phyloP scores from a whole-genome alignment of 2,888 invertebrate genomes.

The Odontomyia ornata region DNA sequence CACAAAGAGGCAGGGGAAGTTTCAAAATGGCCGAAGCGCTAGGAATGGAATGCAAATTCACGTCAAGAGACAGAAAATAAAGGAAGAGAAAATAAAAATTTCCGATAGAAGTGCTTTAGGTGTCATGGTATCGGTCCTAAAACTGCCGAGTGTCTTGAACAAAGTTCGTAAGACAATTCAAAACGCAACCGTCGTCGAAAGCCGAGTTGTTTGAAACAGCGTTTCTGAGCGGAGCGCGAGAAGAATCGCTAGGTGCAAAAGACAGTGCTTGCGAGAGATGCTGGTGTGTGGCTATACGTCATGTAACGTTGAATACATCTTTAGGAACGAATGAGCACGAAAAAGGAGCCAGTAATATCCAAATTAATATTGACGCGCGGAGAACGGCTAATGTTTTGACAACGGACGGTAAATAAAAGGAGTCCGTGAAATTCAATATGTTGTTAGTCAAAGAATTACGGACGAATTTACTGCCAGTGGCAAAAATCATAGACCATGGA shows the following conservation, averaged over 20 bases:
- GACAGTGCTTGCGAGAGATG: not conserved
- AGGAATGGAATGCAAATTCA: not conserved
- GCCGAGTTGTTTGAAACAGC: not conserved
- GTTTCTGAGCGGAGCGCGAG: not conserved
- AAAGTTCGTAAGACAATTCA: not conserved
- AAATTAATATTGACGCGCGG: not conserved
- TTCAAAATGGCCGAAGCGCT: not conserved
- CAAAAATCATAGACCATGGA: slow-evolving; percentile 44
- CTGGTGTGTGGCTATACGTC: not conserved
- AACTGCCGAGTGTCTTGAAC: not conserved
- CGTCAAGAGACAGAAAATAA: not conserved
- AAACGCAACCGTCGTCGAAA: not conserved
- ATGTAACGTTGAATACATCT: not conserved
- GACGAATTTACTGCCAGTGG: slow-evolving; percentile 43
- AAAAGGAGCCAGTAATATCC: not conserved
- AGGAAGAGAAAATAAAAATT: not conserved
- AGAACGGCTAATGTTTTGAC: not conserved
- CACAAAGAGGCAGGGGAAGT: not conserved
- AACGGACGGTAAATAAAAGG: not conserved
- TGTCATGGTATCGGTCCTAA: not conserved
- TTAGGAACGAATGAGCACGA: accelerated
- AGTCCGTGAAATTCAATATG: slow-evolving; percentile 34
- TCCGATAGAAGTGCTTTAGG: not conserved
- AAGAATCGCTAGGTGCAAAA: not conserved
- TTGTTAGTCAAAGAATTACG: slow-evolving; percentile 19